Evolutionary conservation across 1,140 invertebrate genomes (phyloP).

Genomic region (Drosophila carrolli): DNA sequence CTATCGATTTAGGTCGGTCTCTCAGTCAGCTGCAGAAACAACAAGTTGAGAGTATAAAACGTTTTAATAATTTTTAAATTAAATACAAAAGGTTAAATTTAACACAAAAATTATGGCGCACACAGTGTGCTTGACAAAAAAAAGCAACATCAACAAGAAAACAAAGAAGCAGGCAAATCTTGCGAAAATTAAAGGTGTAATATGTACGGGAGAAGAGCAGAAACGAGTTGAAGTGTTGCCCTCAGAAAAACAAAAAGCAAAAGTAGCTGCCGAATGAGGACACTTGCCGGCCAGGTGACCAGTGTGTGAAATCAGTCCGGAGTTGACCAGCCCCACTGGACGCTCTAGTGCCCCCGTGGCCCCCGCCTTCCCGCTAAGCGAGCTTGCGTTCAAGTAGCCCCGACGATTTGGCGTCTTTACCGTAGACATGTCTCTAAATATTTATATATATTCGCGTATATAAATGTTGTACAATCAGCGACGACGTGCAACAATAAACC

Average conservation of each 20-base stretch:
- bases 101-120: constrained; percentile 61
- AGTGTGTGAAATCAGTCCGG: constrained; percentile 6
- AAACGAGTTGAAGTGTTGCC: constrained; percentile 14
- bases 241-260: neutral
- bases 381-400: constrained; percentile 58
- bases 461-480: constrained; percentile 81
- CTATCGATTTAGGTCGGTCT: constrained; percentile 25
- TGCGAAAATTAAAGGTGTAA: constrained; percentile 36
- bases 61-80: constrained; percentile 81
- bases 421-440: constrained; percentile 63
- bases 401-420: constrained; percentile 63
- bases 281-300: constrained; percentile 5
- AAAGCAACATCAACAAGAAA: constrained; percentile 22
- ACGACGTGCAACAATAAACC: constrained; percentile 77
- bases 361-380: constrained; percentile 36
- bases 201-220: constrained; percentile 17
- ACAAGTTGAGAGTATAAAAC: constrained; percentile 68
- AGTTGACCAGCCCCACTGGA: neutral
- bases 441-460: constrained; percentile 61
- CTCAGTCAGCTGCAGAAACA: constrained; percentile 49
- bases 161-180: constrained; percentile 30
- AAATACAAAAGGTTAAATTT: constrained; percentile 58
- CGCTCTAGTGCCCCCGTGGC: neutral
- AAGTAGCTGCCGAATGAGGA: constrained; percentile 25
- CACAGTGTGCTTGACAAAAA: constrained; percentile 70